A percentile compares a stretch with the other conserved stretches of the same genome.
These are phyloP conservation scores for Neocrepidodera transversa DNA, from an alignment of 2,888 invertebrate species.

Conservation along the genomic window DNA sequence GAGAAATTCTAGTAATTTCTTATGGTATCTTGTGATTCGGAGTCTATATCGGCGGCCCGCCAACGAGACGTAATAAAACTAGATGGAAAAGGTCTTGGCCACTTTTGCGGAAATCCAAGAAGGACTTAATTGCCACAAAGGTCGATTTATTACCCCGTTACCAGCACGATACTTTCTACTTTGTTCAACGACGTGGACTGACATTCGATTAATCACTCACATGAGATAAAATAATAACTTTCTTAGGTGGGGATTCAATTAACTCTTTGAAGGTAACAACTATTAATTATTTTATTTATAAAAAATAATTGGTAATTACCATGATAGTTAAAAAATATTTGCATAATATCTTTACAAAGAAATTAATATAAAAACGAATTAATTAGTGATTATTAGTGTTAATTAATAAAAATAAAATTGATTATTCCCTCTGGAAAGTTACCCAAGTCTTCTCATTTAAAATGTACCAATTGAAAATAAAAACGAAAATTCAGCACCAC, in stretches of 20 bases:
- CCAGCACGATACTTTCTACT: slow-evolving; percentile 12
- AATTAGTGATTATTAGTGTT: too few species aligned
- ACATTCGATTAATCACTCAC: neutral
- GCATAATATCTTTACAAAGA: too few species aligned
- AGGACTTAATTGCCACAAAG: slow-evolving; percentile 19
- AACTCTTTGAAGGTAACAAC: neutral
- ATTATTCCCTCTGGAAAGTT: too few species aligned
- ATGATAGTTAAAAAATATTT: too few species aligned
- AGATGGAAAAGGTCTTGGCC: slow-evolving; percentile 41
- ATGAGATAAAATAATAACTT: neutral
- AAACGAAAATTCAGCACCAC: too few species aligned
- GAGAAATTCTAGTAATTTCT: slow-evolving; percentile 59
- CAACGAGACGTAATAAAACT: slow-evolving; percentile 62
- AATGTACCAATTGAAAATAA: too few species aligned
- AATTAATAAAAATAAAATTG: too few species aligned
- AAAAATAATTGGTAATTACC: too few species aligned
- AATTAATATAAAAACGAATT: too few species aligned
- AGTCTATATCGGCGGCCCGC: slow-evolving; percentile 56
- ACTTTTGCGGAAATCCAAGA: slow-evolving; percentile 41
- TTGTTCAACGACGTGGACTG: slow-evolving; percentile 8
- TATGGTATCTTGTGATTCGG: slow-evolving; percentile 60
- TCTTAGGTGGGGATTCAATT: neutral
- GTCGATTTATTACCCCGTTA: slow-evolving; percentile 19
- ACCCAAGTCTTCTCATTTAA: too few species aligned
- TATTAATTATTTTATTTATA: too few species aligned